Conservation (phyloP, 2,888 invertebrate genomes). For the Morpho helenor region DNA sequence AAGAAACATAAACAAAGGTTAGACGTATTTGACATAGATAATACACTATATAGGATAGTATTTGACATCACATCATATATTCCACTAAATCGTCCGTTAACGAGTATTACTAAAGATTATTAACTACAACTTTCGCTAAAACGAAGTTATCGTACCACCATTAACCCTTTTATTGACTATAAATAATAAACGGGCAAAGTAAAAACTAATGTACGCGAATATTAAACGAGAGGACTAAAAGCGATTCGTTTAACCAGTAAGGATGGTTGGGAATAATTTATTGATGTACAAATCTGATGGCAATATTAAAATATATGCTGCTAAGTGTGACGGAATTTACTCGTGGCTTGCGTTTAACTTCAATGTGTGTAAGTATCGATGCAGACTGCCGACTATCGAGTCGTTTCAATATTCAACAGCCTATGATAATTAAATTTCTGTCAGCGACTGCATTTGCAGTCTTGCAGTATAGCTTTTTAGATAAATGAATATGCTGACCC, state of each 20-base stretch:
- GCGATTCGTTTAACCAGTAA: background rate
- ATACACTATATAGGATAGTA: too few species aligned
- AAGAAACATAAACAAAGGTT: too few species aligned
- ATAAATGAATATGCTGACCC: too few species aligned
- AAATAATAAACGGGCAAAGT: slow-evolving; percentile 39
- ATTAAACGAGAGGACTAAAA: slow-evolving; percentile 16
- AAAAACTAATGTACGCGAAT: slow-evolving; percentile 33
- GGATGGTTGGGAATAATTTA: slow-evolving; percentile 15
- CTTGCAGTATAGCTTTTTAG: too few species aligned
- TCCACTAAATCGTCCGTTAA: slow-evolving; percentile 14
- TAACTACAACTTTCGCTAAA: slow-evolving; percentile 18
- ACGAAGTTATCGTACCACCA: slow-evolving; percentile 33
- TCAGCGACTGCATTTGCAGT: too few species aligned
- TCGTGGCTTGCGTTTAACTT: background rate
- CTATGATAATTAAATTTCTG: too few species aligned
- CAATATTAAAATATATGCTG: slow-evolving; percentile 13
- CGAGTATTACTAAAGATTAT: slow-evolving; percentile 10
- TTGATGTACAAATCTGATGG: slow-evolving; percentile 10
- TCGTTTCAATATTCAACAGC: too few species aligned
- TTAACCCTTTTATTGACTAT: slow-evolving; percentile 39
- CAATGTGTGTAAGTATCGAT: too few species aligned
- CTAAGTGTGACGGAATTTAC: slow-evolving; percentile 1
- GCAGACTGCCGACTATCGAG: too few species aligned
- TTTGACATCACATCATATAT: slow-evolving; percentile 10
- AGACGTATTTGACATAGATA: too few species aligned